Evolutionary conservation across 1,140 invertebrate species (phyloP).

Genomic region (Caenorhabditis elegans): WBcel235 BX284602.5:14205001-14205500

Average conservation of each 20-base stretch:
- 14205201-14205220: too few relatives aligned
- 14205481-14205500: too few relatives aligned
- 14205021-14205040: neutral
- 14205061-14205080: conserved; percentile 59
- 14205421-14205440: too few relatives aligned
- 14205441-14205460: neutral
- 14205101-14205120: conserved; percentile 54
- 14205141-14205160: conserved; percentile 59
- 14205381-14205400: conserved; percentile 13
- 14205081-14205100: conserved; percentile 56
- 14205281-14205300: neutral
- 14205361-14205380: neutral
- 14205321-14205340: neutral
- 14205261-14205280: neutral
- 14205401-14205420: neutral
- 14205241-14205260: neutral
- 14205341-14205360: too few relatives aligned
- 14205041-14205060: neutral
- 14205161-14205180: conserved; percentile 61
- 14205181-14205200: too few relatives aligned
- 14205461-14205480: neutral
- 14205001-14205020: conserved; percentile 49
- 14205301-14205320: neutral
- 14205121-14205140: conserved; percentile 59
- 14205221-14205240: conserved; percentile 25